Evolutionary conservation across 2,888 invertebrate genomes (phyloP), one percentile per base, ranked within the genome.

Genomic region (Crocallis elinguaria): DNA sequence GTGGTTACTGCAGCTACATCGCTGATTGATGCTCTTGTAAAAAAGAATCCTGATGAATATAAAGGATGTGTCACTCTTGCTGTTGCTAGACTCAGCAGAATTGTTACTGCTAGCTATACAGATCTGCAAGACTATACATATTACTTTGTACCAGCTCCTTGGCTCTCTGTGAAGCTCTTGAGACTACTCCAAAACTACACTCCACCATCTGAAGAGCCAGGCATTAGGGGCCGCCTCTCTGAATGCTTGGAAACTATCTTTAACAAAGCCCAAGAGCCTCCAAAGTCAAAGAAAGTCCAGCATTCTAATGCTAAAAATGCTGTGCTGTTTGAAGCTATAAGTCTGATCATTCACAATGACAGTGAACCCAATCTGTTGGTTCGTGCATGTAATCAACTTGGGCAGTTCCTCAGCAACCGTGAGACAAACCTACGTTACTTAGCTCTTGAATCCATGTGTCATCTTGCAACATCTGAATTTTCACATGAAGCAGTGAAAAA

Each of bases 221-320:
- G 98, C 25, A 98, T 99, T 1, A 94, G 98, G 63, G 98, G 98
- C 11, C 94, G 99, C 60, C 93, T 99, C 35, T 98, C 99, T 75
- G 99, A 99, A 92, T 99, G 99, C 76, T 92, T 99, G 73, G 99
- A 99, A 89, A 98, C 98, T 13, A 99, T 99, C 78, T 93, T 99
- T 73, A 99, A 99, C 85, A 99, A 99, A 92, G 99, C 99, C 13
- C 99, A 99, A 88, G 99, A 99, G 88, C 99, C 99, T 65, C 99
- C 99, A 19, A 99, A 99, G 89, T 99, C 99, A 39, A 99, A 99
- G 92, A 99, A 99, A 92, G 99, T 99, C 19, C 99, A 99, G 92
- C 99, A 99, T 90, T 99, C 99, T 39, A 99, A 99, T 93, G 99
- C 99, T 52, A 99, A 99, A 89, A 99, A 99, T 92, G 99, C 99